phyloP scores from a whole-genome alignment of 2,797 vertebrate species.

The Cirrhinus molitorella region DNA sequence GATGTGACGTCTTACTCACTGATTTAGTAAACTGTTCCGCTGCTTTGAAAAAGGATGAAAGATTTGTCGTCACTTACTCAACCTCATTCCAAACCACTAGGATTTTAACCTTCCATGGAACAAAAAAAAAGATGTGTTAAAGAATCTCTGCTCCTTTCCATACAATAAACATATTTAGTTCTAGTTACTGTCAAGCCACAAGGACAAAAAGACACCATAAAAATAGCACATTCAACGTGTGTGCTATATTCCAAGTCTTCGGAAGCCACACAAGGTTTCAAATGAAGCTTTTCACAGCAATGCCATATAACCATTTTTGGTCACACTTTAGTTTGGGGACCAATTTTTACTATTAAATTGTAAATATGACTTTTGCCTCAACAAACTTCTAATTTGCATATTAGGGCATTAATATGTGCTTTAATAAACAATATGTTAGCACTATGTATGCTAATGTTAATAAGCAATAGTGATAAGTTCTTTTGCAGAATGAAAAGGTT shows the following conservation, averaged over 20 bases:
- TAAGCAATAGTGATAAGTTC: too few species aligned
- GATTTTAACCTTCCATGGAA: neutral
- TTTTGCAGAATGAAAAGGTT: neutral
- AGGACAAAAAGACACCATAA: neutral
- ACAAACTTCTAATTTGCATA: too few species aligned
- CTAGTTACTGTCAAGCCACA: neutral
- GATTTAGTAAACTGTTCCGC: slow-evolving; percentile 31
- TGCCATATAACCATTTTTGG: too few species aligned
- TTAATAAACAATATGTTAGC: too few species aligned
- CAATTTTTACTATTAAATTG: too few species aligned
- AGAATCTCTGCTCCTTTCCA: neutral
- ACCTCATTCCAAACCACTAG: neutral
- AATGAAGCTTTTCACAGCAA: too few species aligned
- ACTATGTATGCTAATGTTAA: too few species aligned
- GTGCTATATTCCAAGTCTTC: neutral
- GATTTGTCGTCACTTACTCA: neutral
- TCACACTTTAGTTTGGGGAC: too few species aligned
- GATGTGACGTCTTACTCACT: slow-evolving; percentile 10
- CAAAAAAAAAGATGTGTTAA: neutral
- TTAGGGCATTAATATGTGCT: too few species aligned
- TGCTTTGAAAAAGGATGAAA: neutral
- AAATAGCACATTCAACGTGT: neutral
- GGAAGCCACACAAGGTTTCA: neutral
- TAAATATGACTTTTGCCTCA: too few species aligned
- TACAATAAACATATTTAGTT: neutral